Base-by-base conservation (phyloP, 2,888 invertebrate species). In the Hofmannophila pseudospretella region DNA sequence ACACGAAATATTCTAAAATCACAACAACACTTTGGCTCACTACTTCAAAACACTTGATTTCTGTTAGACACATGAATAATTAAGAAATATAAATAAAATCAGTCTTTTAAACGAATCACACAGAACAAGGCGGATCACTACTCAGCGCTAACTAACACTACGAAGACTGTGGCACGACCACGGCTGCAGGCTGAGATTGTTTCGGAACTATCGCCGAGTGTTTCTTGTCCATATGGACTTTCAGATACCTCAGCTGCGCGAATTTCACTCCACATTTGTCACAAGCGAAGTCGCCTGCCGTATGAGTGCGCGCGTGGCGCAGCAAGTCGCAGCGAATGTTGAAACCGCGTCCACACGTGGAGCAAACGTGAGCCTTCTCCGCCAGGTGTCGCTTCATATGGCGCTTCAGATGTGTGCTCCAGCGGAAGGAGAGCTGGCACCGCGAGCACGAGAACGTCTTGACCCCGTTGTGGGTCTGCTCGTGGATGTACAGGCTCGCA, bases 191-290 rank as follows among this genome's bases (percentile, higher is more conserved):
- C 16, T 5, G 5, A 16, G 16, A 16, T 16, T 16, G 16, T 16
- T 3, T 4, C 5, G 3, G 5, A 5, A 5, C 10, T 7, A 11
- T 9, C 7, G 25, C 33, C 2, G 51, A 39, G 49, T 82, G 81
- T 42, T 74, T 72, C 30, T 67, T 71, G 14, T 54, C 46, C 44
- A 71, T 47, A 52, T 90, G 90, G 44, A 75, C 88, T 34, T 77
- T 79, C 9, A 90, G 58, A 54, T 90, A 90, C 12, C 89, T 64
- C 43, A 67, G 68, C 51, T 89, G 89, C 3, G 85, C 80, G 51
- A 89, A 89, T 16, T 61, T 64, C 29, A 67, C 62, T 0, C 66
- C 69, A 52, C 90, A 90, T 16, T 67, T 51, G 2, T 65, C 55
- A 48, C 90, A 90, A 4, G 60, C 48, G 53, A 64, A 81, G 1